Evolutionary conservation across 35 echinoderm and acorn worm genomes (phyloP), one percentile per base, ranked within the genome.

Genomic region (Amphiura filiformis): DNA sequence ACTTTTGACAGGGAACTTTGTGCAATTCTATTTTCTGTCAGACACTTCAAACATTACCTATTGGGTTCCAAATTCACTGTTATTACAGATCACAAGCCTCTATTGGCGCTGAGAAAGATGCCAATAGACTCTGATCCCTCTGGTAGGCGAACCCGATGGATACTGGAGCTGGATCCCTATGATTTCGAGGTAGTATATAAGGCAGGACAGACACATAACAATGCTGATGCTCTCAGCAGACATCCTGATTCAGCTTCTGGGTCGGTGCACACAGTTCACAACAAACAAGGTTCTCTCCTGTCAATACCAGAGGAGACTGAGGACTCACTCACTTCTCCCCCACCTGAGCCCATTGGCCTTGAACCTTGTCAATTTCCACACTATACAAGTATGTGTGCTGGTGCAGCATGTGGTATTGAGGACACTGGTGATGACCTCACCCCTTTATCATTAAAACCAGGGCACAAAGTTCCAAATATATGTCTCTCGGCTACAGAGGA

Each of bases 21-120:
- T 22, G 92, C 92, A 14, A 86, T 94, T 36, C 84, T 87, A 5
- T 76, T 77, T 64, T 39, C 88, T 52, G 65, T 94, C 1, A 56
- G 83, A 13, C 5, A 47, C 17, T 95, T 95, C 35, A 26, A 64
- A 14, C 79, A 94, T 39, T 94, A 90, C 57, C 88, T 91, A 0
- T 13, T 49, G 26, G 82, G 57, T 39, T 37, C 39, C 22, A 37
- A 56, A 23, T 94, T 94, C 76, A 81, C 83, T 49, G 83, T 91
- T 70, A 42, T 82, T 13, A 91, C 88, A 32, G 93, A 94, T 40
- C 88, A 94, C 49, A 80, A 87, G 56, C 80, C 85, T 30, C 26
- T 70, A n/a, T 4, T 70, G 61, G n/a, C n/a, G n/a, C n/a, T 52
- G 20, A 52, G 44, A 20, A 52, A 7, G 20, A 52, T 52, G 44